Evolutionary conservation across 2,797 vertebrate genomes (phyloP), one percentile per base, ranked within the genome.

Genomic region (Scyliorhinus canicula): DNA sequence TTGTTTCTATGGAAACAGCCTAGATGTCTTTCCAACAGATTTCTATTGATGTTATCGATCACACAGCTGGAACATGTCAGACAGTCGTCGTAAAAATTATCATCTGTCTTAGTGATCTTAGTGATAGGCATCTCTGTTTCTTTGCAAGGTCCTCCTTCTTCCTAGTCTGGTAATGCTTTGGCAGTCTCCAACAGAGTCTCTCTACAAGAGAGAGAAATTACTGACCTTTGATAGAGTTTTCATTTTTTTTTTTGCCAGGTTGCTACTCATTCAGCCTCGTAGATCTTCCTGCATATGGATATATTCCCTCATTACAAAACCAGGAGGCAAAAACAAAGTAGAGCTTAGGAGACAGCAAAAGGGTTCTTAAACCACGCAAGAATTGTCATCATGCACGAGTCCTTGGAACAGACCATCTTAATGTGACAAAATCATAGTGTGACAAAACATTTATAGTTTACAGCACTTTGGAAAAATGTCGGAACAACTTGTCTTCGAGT

Each of bases 1-100:
- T 65, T 91, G 88, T 91, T 91, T 91, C 88, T 44, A 65, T 91
- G 88, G 40, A 57, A 91, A 91, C 88, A 91, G 40, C n/a, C 19
- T 16, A 65, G 60, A 91, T 91, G 60, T 40, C 24, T 91, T 91
- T 65, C 88, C 60, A 63, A 65, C 88, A 91, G 88, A 91, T 91
- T 91, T 63, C 88, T 63, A 91, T 65, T 91, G 88, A 65, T 91
- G 88, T 91, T 91, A 91, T 91, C 88, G 57, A 91, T 91, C 88
- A 91, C 88, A 65, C 88, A 91, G 88, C 57, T 91, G 88, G 88
- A 91, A 91, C 44, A 57, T 91, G 88, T 65, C 60, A 91, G 88
- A 91, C 57, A 65, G 57, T 91, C 35, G 6, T 57, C 35, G 85
- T 65, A 91, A 91, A 65, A 91, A 91, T 91, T 91, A 21, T 91